Conservation (phyloP, 2,888 invertebrate genomes). For the Trachelus iudaicus region DNA sequence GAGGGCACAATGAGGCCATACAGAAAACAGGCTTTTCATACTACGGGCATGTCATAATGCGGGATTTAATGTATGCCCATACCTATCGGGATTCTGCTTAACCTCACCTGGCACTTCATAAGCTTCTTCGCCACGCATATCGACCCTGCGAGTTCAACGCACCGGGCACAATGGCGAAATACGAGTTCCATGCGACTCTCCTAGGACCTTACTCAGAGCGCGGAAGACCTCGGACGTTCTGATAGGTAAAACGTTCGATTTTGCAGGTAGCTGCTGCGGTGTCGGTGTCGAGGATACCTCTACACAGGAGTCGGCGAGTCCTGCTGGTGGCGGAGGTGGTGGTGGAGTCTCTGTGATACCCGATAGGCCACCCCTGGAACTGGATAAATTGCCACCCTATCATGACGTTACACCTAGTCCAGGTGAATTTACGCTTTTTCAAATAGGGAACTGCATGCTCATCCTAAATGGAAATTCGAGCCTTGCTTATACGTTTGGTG, state of each 20-base stretch:
- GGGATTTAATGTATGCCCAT: constrained; percentile 4
- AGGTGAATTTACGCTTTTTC: constrained; percentile 44
- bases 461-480: background rate
- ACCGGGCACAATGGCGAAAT: background rate
- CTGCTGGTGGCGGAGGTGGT: constrained; percentile 49
- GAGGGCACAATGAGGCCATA: constrained; percentile 53
- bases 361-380: constrained; percentile 61
- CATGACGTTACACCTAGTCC: constrained; percentile 63
- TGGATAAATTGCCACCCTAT: constrained; percentile 64
- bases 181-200: background rate
- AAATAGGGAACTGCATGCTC: background rate
- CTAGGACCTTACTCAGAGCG: background rate
- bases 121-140: constrained; percentile 31
- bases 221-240: background rate
- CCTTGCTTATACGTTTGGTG: background rate
- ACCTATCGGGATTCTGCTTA: constrained; percentile 38
- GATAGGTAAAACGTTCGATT: constrained; percentile 19
- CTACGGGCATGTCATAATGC: constrained; percentile 45
- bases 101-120: constrained; percentile 49
- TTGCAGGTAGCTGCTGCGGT: constrained; percentile 60
- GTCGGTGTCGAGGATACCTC: constrained; percentile 56
- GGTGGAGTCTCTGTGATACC: constrained; percentile 63
- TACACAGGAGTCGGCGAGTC: constrained; percentile 49
- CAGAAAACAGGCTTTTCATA: constrained; percentile 51
- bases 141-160: constrained; percentile 3